Conservation (phyloP, 2,113 vertebrate genomes). For the Hemichromis elongatus region DNA sequence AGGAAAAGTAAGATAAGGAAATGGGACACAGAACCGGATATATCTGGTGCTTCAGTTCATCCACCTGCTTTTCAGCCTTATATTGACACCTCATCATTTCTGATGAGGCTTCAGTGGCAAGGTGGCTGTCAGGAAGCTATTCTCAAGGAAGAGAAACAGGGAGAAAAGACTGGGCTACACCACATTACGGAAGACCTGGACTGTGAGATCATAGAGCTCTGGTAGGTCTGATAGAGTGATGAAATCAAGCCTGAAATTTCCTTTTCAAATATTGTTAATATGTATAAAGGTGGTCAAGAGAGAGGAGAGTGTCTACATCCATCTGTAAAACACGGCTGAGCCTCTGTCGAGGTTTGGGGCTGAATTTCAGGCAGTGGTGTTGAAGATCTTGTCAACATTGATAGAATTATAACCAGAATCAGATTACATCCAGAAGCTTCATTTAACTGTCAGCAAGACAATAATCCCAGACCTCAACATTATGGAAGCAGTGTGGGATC, state of each 20-base stretch:
- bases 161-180: too few species aligned
- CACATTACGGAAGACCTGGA: too few species aligned
- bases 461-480: background rate
- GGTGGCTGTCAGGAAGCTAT: too few species aligned
- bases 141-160: too few species aligned
- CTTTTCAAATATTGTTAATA: background rate
- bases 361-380: background rate
- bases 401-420: background rate
- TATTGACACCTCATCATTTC: too few species aligned
- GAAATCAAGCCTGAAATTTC: background rate
- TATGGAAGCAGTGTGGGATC: background rate
- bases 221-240: background rate
- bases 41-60: background rate
- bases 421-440: too few species aligned
- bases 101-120: too few species aligned
- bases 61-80: too few species aligned
- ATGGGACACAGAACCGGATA: too few species aligned
- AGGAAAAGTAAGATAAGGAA: too few species aligned
- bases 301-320: background rate
- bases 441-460: background rate
- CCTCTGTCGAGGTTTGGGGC: background rate
- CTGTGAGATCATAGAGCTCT: too few species aligned
- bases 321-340: background rate
- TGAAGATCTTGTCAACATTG: background rate
- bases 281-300: background rate